Conservation (phyloP, 2,888 invertebrate species). For the Neoitamus cyanurus region DNA sequence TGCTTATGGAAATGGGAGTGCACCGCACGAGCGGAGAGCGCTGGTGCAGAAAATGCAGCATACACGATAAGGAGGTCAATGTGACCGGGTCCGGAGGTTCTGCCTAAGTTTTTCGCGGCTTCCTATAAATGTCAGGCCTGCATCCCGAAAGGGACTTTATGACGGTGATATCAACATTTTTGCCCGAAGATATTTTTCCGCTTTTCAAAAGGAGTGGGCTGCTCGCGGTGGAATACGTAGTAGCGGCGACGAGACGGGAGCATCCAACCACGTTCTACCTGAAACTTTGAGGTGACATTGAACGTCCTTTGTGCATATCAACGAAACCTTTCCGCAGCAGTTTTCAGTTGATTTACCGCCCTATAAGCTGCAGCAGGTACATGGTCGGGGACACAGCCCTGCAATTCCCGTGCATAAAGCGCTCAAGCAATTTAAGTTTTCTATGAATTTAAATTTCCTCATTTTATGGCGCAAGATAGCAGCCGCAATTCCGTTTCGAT, state of each 20-base stretch:
- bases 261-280: background rate
- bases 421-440: constrained; percentile 50
- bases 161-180: constrained; percentile 20
- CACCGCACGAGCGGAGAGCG: too few relatives aligned
- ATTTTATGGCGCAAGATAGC: constrained; percentile 39
- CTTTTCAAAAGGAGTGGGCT: background rate
- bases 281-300: constrained; percentile 27
- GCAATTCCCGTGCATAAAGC: constrained; percentile 27
- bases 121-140: constrained; percentile 2
- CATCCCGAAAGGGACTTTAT: constrained; percentile 6
- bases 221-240: background rate
- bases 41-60: background rate
- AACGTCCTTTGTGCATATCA: constrained; percentile 34
- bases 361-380: background rate
- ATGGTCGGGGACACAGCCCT: background rate
- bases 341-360: constrained; percentile 29
- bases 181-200: background rate
- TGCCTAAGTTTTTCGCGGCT: constrained; percentile 6
- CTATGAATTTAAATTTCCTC: constrained; percentile 51
- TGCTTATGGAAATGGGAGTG: background rate
- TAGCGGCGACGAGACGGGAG: background rate
- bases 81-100: background rate
- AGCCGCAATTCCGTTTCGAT: constrained; percentile 44
- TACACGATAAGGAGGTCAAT: background rate
- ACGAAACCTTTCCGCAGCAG: constrained; percentile 2